Evolutionary conservation across 1,140 invertebrate genomes (phyloP), one percentile per base, ranked within the genome.

Genomic region (Cyphomyrmex costatus): DNA sequence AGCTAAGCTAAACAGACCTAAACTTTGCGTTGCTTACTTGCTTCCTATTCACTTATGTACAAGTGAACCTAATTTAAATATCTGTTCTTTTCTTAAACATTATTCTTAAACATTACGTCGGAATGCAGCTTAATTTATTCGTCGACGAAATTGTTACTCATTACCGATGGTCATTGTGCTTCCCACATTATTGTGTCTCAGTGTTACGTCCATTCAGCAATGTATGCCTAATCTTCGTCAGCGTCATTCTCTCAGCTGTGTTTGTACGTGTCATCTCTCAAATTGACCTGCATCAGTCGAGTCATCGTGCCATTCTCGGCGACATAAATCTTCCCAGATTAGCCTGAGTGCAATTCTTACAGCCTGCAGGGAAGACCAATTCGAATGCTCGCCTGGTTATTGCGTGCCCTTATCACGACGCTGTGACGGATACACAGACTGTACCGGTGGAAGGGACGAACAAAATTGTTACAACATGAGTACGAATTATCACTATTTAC

Each of bases 381-480:
- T 96, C 87, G 95, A 95, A 90, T 97, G 97, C 91, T 92, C 95
- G 42, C 95, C 95, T 87, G 96, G 96, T 14, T 96, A 96, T 90
- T 98, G 97, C 93, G 96, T 98, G 51, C 94, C 95, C 8, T 90
- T 93, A 53, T 93, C 94, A 1, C 96, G 96, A 93, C 94, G 96
- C 19, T 98, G 98, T 94, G 97, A 98, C 94, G 96, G 97, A 1
- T 93, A 95, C 78, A 94, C 95, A 70, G 97, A 98, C 91, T 98
- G 97, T 92, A 89, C 92, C 7, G 96, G 96, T 93, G 96, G 95
- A 58, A 96, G 96, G 61, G 97, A 98, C 93, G 97, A 98, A 92
- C 88, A 95, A 86, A 94, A 96, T 84, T 97, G 97, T 93, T 82
- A 51, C 56, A 87, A 88, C 80, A 91, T 87, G 91, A 91, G 94